Conservation (phyloP, 53 echinoderm and acorn worm species). For the Hippasteria phrygiana region DNA sequence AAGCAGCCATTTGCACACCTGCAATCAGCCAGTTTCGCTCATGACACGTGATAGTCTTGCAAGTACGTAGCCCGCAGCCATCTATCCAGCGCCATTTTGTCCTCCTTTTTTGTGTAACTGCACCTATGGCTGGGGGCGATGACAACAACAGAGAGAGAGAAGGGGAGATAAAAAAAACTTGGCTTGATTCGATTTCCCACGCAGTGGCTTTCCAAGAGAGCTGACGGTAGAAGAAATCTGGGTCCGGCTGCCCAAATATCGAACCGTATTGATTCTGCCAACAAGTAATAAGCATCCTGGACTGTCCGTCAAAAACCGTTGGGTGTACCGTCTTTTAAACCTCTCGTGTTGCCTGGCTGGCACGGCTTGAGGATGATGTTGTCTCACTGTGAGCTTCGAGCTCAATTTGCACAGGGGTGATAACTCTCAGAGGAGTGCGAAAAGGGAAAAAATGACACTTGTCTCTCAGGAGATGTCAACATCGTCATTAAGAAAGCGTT, state of each 20-base stretch:
- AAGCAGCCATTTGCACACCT: conserved; percentile 67
- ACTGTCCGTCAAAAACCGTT: conserved; percentile 37
- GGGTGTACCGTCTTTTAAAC: neutral
- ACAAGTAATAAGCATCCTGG: conserved; percentile 60
- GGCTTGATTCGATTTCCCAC: conserved; percentile 64
- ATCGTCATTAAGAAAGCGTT: conserved; percentile 6
- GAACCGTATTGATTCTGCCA: conserved; percentile 55
- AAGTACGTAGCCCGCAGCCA: conserved; percentile 56
- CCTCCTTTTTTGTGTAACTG: conserved; percentile 68
- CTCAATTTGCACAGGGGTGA: conserved; percentile 55
- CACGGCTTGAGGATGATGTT: too few relatives aligned
- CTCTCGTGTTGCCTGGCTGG: neutral
- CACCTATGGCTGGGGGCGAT: conserved; percentile 58
- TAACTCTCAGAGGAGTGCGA: conserved; percentile 35
- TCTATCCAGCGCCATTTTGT: conserved; percentile 66
- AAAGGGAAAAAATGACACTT: neutral
- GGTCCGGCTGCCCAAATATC: conserved; percentile 65
- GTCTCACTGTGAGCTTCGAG: neutral
- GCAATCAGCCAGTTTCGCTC: conserved; percentile 47
- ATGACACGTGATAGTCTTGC: conserved; percentile 73
- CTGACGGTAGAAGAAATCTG: conserved; percentile 48
- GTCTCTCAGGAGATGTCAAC: conserved; percentile 27
- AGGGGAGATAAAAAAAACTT: conserved; percentile 16
- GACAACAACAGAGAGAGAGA: conserved; percentile 18
- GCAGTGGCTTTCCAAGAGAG: conserved; percentile 20